Evolutionary conservation across 2,797 vertebrate species (phyloP).

Genomic region (Galago senegalensis): DNA sequence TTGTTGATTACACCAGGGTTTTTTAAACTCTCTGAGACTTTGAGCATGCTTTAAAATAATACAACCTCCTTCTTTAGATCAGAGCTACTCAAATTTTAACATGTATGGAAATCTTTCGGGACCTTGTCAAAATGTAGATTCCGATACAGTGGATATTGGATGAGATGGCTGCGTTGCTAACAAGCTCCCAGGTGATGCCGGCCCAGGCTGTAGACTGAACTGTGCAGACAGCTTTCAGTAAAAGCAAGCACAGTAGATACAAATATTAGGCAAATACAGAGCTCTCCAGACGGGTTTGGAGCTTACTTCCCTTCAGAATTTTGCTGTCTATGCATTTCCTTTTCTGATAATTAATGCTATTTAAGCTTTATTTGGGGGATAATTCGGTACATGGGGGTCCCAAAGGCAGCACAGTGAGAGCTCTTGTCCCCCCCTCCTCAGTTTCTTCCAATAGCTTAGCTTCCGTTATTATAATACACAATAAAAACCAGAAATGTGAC

Average conservation of each 20-base stretch:
- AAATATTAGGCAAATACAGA: background rate
- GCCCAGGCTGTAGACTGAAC: too few species aligned
- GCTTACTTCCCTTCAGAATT: background rate
- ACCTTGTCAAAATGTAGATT: background rate
- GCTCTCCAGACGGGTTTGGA: background rate
- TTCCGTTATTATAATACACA: background rate
- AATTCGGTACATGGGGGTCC: background rate
- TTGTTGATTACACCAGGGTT: background rate
- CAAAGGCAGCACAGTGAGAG: background rate
- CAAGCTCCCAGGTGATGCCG: background rate
- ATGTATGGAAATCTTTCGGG: background rate
- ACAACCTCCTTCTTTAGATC: too few species aligned
- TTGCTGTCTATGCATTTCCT: background rate
- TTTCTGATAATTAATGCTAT: background rate
- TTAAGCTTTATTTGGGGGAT: background rate
- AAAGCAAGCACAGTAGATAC: background rate
- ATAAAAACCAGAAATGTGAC: background rate
- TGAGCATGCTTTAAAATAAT: background rate
- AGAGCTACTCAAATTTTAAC: background rate
- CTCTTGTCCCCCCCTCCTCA: too few species aligned
- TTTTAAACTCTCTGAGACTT: background rate
- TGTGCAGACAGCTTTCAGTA: background rate
- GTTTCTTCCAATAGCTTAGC: background rate
- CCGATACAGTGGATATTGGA: background rate
- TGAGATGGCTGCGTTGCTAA: background rate